Conservation (phyloP, 35 echinoderm and acorn worm species). For the Heliocidaris erythrogramma region DNA sequence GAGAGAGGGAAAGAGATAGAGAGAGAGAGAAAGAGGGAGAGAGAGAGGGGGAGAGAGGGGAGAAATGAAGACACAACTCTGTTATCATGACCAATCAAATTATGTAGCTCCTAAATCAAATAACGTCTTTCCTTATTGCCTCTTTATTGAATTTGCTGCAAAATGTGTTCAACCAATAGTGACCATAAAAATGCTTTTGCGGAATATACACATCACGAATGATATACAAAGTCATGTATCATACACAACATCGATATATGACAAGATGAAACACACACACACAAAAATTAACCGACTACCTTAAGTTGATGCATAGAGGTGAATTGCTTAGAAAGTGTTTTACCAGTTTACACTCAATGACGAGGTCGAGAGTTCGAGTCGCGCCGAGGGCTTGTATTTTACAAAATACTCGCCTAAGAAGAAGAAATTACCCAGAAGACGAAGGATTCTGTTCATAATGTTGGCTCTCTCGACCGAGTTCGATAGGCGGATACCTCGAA, state of each 20-base stretch:
- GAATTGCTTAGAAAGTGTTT: not conserved
- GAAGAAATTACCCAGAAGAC: too few relatives aligned
- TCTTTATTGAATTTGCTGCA: not conserved
- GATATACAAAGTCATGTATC: too few relatives aligned
- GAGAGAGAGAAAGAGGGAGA: not conserved
- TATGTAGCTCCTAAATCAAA: not conserved
- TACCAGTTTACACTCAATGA: too few relatives aligned
- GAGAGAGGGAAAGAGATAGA: not conserved
- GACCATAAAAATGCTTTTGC: not conserved
- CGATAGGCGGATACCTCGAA: too few relatives aligned
- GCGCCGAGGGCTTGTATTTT: too few relatives aligned
- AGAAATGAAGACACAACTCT: not conserved
- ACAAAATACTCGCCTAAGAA: too few relatives aligned
- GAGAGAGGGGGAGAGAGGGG: not conserved
- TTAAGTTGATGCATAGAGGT: not conserved
- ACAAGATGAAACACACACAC: not conserved
- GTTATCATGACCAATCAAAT: not conserved
- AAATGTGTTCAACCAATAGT: not conserved
- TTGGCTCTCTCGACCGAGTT: too few relatives aligned
- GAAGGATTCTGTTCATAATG: too few relatives aligned
- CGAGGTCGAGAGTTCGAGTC: too few relatives aligned
- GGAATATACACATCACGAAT: not conserved
- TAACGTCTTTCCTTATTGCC: not conserved
- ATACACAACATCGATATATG: not conserved
- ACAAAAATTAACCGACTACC: not conserved